Evolutionary conservation across 2,888 invertebrate genomes (phyloP).

Genomic region (Mesorhabditis sp.): DNA sequence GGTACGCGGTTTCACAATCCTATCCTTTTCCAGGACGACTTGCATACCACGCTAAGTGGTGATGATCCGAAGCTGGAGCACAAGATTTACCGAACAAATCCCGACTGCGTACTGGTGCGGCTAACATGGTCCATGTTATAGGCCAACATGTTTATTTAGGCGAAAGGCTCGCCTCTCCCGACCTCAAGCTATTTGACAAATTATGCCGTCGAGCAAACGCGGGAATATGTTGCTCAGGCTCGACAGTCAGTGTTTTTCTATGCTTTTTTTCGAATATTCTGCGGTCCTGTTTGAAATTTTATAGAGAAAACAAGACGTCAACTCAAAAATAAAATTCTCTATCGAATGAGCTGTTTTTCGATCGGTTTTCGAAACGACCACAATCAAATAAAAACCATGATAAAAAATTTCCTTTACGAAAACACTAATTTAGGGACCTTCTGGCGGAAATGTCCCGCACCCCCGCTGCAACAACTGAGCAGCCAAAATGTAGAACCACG

Average conservation of each 20-base stretch:
- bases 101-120: neutral
- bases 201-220: slow-evolving; percentile 4
- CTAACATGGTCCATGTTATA: neutral
- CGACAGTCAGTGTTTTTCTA: neutral
- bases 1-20: neutral
- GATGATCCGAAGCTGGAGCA: slow-evolving; percentile 4
- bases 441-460: neutral
- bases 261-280: no score
- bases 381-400: no score
- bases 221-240: neutral
- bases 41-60: neutral
- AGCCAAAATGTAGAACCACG: neutral
- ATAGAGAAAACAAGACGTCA: no score
- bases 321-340: no score
- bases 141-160: neutral
- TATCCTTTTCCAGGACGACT: neutral
- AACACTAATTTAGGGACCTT: neutral
- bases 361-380: no score
- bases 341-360: no score
- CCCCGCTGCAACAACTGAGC: neutral
- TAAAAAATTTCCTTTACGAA: no score
- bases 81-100: neutral
- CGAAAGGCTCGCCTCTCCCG: neutral
- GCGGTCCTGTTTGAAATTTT: no score
- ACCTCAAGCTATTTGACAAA: neutral